Evolutionary conservation across 2,113 vertebrate species (phyloP), one percentile per base, ranked within the genome.

Genomic region (Enhydra lutris): DNA sequence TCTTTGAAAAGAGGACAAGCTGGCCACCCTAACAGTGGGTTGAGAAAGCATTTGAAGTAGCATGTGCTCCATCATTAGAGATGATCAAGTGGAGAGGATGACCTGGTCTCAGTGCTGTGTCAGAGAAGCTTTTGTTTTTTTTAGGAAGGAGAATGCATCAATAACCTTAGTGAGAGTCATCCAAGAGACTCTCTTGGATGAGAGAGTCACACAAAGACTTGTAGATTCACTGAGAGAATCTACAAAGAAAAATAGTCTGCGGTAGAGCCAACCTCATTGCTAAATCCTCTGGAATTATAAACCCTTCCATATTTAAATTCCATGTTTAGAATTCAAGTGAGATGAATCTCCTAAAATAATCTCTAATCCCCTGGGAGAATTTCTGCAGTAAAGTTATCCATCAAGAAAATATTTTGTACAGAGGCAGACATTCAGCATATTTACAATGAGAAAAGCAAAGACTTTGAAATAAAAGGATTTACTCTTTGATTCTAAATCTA

Each of bases 291-390:
- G 74, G 31, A 79, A 74, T 97, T 23, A 74, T 20, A 79, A 39
- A 31, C 57, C 61, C 31, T 92, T 57, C 74, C 42, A 63, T 23
- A 86, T 90, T 67, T 89, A 89, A 55, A 45, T n/a, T 73, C 47
- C 47, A 63, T 69, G 63, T 67, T 78, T 96, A 92, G 61, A 93
- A 79, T 61, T 89, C 31, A 80, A 97, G 59, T 73, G 67, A 92
- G 42, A 45, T 39, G 31, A 89, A 42, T 29, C 63, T 89, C 81
- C 83, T 82, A 95, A 92, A 74, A 92, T 85, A 42, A 21, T 92
- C 15, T 13, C 15, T 78, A 89, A 67, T 83, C 29, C 47, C 3
- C 36, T 59, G 29, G 39, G n/a, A 50, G 47, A 67, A 79, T 97
- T 95, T 82, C 45, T 94, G 18, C 8, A 96, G 50, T 61, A 63